A percentile compares a stretch with the other conserved stretches of the same genome.
Evolutionary conservation across 1,140 invertebrate genomes (phyloP).

Genomic region (Eupeodes corollae): DNA sequence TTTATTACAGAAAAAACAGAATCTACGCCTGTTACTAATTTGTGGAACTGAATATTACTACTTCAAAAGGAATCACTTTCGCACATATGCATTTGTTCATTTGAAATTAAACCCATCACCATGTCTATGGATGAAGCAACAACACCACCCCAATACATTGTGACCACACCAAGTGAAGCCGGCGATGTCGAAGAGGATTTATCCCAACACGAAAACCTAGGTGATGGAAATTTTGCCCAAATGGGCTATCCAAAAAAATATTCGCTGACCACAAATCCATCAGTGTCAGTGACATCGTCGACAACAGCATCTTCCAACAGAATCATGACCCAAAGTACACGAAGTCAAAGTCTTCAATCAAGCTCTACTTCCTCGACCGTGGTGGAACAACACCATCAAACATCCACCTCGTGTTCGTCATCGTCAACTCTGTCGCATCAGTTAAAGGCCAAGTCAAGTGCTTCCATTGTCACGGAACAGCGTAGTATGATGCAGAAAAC

Average conservation of each 20-base stretch:
- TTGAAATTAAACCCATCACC: too few species aligned
- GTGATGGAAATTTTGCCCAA: conserved; percentile 3
- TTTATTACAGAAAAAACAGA: too few species aligned
- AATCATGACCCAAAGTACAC: conserved; percentile 26
- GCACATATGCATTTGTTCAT: too few species aligned
- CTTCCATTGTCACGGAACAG: conserved; percentile 31
- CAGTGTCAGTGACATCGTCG: conserved; percentile 3
- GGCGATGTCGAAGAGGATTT: conserved; percentile 25
- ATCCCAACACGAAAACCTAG: not conserved
- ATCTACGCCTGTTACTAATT: too few species aligned
- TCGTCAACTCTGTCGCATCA: conserved; percentile 17
- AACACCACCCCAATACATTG: conserved; percentile 30
- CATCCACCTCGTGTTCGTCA: not conserved
- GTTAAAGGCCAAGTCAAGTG: conserved; percentile 32
- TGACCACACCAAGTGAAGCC: conserved; percentile 33
- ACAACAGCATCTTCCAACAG: conserved; percentile 9
- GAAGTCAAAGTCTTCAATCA: conserved; percentile 33
- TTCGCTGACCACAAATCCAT: conserved; percentile 1
- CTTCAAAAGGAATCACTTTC: too few species aligned
- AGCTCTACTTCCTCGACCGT: conserved; percentile 11
- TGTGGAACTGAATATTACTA: too few species aligned
- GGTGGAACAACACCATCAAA: conserved; percentile 10
- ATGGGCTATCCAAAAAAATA: too few species aligned
- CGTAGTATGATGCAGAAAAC: conserved; percentile 17
- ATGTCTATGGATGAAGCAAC: not conserved